phyloP scores from a whole-genome alignment of 2,113 vertebrate genomes.

The Indri indri region DNA sequence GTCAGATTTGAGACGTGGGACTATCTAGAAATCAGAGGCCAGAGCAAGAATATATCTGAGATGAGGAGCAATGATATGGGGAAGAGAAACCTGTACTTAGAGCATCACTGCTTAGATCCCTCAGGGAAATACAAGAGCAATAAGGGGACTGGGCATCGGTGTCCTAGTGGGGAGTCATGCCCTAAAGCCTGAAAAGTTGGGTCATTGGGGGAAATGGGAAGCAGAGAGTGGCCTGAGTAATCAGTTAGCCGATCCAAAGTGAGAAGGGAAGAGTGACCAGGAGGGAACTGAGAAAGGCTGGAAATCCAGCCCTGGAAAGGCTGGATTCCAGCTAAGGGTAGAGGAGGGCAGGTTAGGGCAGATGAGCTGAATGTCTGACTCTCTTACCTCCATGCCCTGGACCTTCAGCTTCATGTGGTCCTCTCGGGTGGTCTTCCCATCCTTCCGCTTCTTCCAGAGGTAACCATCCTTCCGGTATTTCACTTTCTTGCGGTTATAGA shows the following conservation, averaged over 20 bases:
- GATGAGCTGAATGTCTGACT: background rate
- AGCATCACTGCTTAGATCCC: background rate
- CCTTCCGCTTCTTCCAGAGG: conserved; percentile 95
- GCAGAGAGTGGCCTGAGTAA: background rate
- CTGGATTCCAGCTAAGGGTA: background rate
- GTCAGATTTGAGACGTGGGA: background rate
- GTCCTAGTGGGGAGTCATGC: background rate
- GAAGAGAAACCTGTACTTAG: background rate
- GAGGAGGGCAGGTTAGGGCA: background rate
- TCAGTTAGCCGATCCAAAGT: background rate
- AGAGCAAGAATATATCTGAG: background rate
- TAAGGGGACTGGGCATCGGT: background rate
- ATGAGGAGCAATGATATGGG: background rate
- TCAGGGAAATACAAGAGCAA: background rate
- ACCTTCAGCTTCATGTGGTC: conserved; percentile 97
- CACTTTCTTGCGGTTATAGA: conserved; percentile 95
- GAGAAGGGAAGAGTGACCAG: background rate
- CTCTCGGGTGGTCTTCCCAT: conserved; percentile 94
- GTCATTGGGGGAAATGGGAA: background rate
- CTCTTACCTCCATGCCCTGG: conserved; percentile 92
- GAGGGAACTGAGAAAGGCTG: background rate
- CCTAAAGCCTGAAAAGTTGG: background rate
- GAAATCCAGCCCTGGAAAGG: background rate
- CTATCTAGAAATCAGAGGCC: background rate
- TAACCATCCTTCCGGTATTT: conserved; percentile 95